Percentiles rank a stretch among this genome's conserved stretches.
Evolutionary conservation across 2,888 invertebrate genomes (phyloP).

Genomic region (Endotricha flammealis): DNA sequence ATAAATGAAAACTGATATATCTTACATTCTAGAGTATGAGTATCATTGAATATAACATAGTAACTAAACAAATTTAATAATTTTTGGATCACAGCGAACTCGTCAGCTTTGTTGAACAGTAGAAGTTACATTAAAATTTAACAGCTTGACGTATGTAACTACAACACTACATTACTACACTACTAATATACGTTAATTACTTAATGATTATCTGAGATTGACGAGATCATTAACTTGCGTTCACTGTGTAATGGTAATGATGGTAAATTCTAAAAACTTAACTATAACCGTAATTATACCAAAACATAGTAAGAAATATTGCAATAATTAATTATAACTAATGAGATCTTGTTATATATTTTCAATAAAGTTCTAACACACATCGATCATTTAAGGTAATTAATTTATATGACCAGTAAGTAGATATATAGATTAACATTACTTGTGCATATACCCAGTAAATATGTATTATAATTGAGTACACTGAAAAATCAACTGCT

Average conservation of each 20-base stretch:
- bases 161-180: conserved; percentile 13
- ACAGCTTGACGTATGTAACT: conserved; percentile 18
- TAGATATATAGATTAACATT: too few relatives aligned
- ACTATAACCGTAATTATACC: not conserved
- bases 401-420: too few relatives aligned
- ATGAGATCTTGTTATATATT: too few relatives aligned
- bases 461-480: too few relatives aligned
- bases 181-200: conserved; percentile 12
- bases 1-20: too few relatives aligned
- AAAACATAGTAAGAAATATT: not conserved
- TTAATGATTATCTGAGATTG: conserved; percentile 2
- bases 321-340: not conserved
- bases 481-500: too few relatives aligned
- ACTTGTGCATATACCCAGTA: too few relatives aligned
- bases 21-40: conserved; percentile 1
- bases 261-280: not conserved
- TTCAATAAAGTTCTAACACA: too few relatives aligned
- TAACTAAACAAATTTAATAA: conserved; percentile 6
- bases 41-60: not conserved
- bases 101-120: conserved; percentile 36
- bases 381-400: too few relatives aligned
- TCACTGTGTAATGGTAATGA: conserved; percentile 1
- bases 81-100: conserved; percentile 33
- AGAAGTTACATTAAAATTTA: conserved; percentile 12
- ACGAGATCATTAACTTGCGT: conserved; percentile 3